Percentiles rank a stretch among this genome's conserved stretches.
Conservation (phyloP, 2,113 vertebrate species). For the Thinocorus orbignyianus region DNA sequence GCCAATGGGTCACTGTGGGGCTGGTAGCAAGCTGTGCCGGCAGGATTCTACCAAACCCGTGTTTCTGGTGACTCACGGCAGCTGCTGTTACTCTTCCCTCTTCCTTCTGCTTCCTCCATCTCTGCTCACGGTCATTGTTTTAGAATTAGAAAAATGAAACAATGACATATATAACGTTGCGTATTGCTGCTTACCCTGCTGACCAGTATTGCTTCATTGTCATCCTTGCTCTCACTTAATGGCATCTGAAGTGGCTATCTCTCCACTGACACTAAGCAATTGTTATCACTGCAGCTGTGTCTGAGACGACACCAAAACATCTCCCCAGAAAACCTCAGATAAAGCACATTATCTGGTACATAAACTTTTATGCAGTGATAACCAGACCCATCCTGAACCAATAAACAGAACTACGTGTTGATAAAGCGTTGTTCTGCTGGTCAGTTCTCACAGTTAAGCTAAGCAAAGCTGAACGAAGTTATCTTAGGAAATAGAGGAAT, state of each 20-base stretch:
- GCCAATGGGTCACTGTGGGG: background rate
- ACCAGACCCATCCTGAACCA: background rate
- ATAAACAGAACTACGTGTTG: background rate
- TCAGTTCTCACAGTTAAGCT: background rate
- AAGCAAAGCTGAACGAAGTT: background rate
- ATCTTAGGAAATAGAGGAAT: background rate
- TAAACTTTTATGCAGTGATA: background rate
- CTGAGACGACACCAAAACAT: background rate
- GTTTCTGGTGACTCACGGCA: background rate
- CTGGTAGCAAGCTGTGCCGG: background rate
- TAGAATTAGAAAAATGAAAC: background rate
- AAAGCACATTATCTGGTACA: background rate
- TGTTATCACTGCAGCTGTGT: background rate
- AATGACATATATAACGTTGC: background rate
- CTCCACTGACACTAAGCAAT: background rate
- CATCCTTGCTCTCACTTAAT: background rate
- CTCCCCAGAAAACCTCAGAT: background rate
- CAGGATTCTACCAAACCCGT: background rate
- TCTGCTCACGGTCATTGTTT: background rate
- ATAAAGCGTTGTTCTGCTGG: background rate
- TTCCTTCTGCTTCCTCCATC: constrained; percentile 29
- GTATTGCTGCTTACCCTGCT: background rate
- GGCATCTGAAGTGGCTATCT: background rate
- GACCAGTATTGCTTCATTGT: background rate
- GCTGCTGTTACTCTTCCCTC: background rate